A percentile compares a stretch with the other conserved stretches of the same genome.
These are phyloP conservation scores for Oryctes rhinoceros DNA, from an alignment of 1,140 invertebrate species.

Conservation along the genomic window DNA sequence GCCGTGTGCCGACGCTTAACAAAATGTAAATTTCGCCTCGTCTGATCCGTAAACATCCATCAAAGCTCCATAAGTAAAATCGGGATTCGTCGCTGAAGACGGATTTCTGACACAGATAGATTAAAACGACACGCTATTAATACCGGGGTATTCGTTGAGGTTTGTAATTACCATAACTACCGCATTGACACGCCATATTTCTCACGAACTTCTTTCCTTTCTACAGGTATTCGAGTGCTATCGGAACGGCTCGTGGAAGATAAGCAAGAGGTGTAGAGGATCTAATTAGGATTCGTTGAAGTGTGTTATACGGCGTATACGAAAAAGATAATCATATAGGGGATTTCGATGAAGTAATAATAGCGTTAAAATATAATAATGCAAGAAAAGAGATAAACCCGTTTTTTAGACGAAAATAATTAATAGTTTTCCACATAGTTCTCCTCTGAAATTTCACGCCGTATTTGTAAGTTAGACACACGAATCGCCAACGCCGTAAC, in stretches of 20 bases:
- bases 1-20: too few relatives aligned
- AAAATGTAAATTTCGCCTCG: too few relatives aligned
- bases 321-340: not conserved
- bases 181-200: slow-evolving; percentile 31
- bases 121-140: slow-evolving; percentile 29
- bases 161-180: slow-evolving; percentile 27
- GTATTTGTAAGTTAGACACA: not conserved
- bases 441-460: not conserved
- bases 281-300: slow-evolving; percentile 4
- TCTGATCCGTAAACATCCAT: too few relatives aligned
- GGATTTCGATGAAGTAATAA: not conserved
- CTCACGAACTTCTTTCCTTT: not conserved
- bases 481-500: not conserved
- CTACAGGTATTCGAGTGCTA: not conserved
- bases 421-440: not conserved
- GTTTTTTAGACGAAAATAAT: not conserved
- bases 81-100: too few relatives aligned
- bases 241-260: not conserved
- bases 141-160: not conserved
- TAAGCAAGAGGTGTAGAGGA: not conserved
- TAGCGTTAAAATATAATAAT: not conserved
- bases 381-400: not conserved
- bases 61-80: too few relatives aligned
- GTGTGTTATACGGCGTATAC: not conserved
- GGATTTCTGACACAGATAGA: slow-evolving; percentile 21